phyloP scores from a whole-genome alignment of 2,797 vertebrate species.

The Clamator glandarius region DNA sequence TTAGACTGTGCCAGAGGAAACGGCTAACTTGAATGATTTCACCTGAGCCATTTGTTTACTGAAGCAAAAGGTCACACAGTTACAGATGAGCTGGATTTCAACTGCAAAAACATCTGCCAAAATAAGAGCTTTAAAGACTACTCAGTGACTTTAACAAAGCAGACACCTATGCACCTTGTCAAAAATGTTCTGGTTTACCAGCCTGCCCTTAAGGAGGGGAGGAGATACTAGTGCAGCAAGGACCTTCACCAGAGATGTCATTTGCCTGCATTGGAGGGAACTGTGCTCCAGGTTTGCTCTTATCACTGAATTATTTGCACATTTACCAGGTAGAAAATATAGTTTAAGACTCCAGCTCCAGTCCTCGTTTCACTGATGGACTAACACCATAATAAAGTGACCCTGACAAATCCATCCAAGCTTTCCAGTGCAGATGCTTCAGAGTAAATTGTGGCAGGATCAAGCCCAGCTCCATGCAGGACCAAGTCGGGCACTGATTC shows the following conservation, averaged over 20 bases:
- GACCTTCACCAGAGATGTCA: not conserved
- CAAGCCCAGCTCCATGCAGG: not conserved
- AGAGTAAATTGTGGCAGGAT: not conserved
- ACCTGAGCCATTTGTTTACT: slow-evolving; percentile 13
- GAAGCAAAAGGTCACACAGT: not conserved
- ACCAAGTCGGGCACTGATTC: not conserved
- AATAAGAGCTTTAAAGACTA: not conserved
- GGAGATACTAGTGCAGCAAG: not conserved
- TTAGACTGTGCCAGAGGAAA: not conserved
- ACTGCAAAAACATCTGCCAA: not conserved
- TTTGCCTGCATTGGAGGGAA: not conserved
- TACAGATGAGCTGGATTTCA: not conserved
- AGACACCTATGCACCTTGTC: not conserved
- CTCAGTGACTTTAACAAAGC: not conserved
- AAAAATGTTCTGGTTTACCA: not conserved
- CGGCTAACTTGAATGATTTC: not conserved
- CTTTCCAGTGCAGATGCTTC: not conserved
- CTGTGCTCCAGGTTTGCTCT: not conserved
- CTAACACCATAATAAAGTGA: not conserved
- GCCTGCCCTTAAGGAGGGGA: not conserved
- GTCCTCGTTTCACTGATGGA: not conserved
- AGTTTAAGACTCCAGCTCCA: not conserved
- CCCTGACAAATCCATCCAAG: not conserved
- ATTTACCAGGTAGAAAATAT: not conserved
- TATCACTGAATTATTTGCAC: not conserved